Evolutionary conservation across 2,113 vertebrate species (phyloP).

Genomic region (Erinaceus europaeus): DNA sequence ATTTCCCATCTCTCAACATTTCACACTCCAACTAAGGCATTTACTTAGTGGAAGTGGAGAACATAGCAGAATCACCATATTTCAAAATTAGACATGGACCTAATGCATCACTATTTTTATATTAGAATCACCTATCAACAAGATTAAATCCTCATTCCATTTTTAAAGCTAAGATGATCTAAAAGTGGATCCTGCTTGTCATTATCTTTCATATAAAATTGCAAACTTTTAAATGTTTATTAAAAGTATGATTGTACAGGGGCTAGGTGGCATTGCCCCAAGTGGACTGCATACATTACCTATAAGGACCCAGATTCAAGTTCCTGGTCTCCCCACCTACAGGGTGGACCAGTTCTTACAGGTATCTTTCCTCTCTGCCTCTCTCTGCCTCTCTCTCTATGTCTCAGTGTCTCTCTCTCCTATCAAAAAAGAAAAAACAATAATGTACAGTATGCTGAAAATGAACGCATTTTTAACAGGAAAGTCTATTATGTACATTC

Average conservation of each 20-base stretch:
- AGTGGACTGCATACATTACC: too few species aligned
- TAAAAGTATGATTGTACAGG: too few species aligned
- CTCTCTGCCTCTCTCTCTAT: too few species aligned
- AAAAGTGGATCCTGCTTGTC: neutral
- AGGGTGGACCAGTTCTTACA: too few species aligned
- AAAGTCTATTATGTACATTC: neutral
- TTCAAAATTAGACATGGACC: constrained; percentile 21
- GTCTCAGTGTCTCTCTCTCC: too few species aligned
- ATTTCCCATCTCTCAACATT: neutral
- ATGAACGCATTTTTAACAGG: neutral
- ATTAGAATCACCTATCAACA: neutral
- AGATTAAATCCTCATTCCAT: neutral
- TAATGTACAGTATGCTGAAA: neutral
- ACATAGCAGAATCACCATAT: neutral
- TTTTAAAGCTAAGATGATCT: neutral
- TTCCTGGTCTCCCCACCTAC: too few species aligned
- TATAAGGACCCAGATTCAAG: too few species aligned
- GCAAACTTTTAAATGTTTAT: neutral
- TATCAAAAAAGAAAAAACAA: too few species aligned
- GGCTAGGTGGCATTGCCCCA: too few species aligned
- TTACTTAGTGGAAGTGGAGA: neutral
- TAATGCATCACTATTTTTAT: constrained; percentile 19
- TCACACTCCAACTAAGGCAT: neutral
- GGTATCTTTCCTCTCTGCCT: too few species aligned
- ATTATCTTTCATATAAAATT: neutral